Percentiles rank a stretch among this genome's conserved stretches.
These are phyloP conservation scores for Hedya salicella DNA, from an alignment of 2,888 invertebrate species.

Conservation along the genomic window DNA sequence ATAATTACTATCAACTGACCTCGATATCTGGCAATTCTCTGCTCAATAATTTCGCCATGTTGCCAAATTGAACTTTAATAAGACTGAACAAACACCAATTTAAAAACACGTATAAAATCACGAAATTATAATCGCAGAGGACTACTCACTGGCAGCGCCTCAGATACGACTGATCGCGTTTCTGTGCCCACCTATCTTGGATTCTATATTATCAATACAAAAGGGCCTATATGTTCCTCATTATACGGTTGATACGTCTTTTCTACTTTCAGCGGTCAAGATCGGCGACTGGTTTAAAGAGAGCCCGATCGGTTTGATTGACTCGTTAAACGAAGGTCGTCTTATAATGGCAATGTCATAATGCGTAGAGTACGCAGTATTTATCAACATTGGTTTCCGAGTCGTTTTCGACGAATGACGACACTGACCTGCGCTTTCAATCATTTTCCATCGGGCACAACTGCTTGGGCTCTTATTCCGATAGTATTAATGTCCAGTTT, in stretches of 20 bases:
- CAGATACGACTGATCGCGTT: conserved; percentile 65
- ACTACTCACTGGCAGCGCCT: conserved; percentile 83
- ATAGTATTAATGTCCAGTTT: not conserved
- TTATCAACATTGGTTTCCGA: conserved; percentile 33
- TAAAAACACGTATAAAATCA: conserved; percentile 34
- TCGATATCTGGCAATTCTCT: conserved; percentile 93
- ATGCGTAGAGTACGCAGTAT: conserved; percentile 5
- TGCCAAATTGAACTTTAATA: conserved; percentile 49
- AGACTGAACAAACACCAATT: conserved; percentile 31
- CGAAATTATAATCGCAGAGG: conserved; percentile 58
- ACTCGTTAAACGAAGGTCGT: conserved; percentile 38
- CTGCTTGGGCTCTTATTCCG: not conserved
- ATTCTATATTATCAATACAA: not conserved
- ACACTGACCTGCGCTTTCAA: not conserved
- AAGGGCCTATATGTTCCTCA: not conserved
- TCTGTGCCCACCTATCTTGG: conserved; percentile 1
- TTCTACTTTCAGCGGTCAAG: not conserved
- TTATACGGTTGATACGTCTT: not conserved
- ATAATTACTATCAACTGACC: conserved; percentile 78
- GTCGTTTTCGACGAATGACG: conserved; percentile 18
- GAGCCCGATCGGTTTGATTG: conserved; percentile 26
- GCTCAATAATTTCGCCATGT: conserved; percentile 85
- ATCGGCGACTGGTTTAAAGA: conserved; percentile 7
- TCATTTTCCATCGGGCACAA: not conserved
- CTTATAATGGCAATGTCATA: conserved; percentile 16